Base-by-base conservation (phyloP, 2,888 invertebrate genomes). In the Eumerus sabulonum region DNA sequence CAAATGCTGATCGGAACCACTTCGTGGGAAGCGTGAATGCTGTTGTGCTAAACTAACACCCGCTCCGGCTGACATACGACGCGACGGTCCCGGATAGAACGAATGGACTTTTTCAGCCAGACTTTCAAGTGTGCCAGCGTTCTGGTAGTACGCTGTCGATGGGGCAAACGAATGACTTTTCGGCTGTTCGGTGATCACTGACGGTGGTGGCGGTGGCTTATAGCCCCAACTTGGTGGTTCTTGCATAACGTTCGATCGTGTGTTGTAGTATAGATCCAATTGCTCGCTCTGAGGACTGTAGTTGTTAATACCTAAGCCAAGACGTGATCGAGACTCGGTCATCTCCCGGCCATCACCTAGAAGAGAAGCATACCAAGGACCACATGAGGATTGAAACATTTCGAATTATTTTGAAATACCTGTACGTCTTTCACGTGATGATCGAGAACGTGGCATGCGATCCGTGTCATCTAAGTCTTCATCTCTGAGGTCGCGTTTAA, bases 51-150 rank as follows among this genome's bases (percentile, higher is more conserved):
- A 82, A 1, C 85, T 85, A 9, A 87, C 86, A 14, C 88, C 87
- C 0, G 86, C 87, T n/a, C 93, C 93, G 16, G 93, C 92, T n/a
- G 93, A 93, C 92, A 93, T 92, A 77, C 93, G 90, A 54, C 93
- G 84, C 35, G 87, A 88, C 74, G 92, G 90, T 3, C 90, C 90
- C n/a, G 92, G 91, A 86, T 95, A 95, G 89, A 95, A 96, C 62
- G 96, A 94, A 88, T 97, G 97, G 66, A 97, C 96, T 90, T 96
- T 96, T 88, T 97, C 97, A 4, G 97, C 96, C 63, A 97, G 91
- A 85, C 96, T 96, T 87, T 97, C 97, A 83, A 97, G 89, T 0
- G 97, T 97, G 56, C 89, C 89, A 0, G 89, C 89, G 87, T 96
- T 96, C 81, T 96, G 92, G 86, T 96, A 96, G 88, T 96, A 97